A percentile compares a stretch with the other conserved stretches of the same genome.
Evolutionary conservation across 2,888 invertebrate genomes (phyloP).

Genomic region (Elysia crispata): DNA sequence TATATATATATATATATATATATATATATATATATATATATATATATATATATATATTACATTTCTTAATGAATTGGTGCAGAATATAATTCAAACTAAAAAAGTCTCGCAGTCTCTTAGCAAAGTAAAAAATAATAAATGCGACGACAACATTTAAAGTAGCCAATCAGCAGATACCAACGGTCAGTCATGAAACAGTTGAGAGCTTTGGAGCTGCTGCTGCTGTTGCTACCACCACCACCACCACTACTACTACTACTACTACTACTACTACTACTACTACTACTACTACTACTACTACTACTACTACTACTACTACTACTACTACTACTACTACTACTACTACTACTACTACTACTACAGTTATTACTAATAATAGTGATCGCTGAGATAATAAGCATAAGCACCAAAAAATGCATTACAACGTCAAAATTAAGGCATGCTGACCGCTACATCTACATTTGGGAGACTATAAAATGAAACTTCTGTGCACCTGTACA

Average conservation of each 20-base stretch:
- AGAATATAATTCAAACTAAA: neutral
- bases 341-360: slow-evolving; percentile 26
- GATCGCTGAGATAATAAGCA: neutral
- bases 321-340: slow-evolving; percentile 35
- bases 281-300: slow-evolving; percentile 37
- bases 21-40: no score
- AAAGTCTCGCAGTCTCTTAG: no score
- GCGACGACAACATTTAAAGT: neutral
- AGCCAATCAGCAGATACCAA: no score
- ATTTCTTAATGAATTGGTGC: no score
- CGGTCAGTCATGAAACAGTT: neutral
- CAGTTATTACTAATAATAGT: slow-evolving; percentile 40
- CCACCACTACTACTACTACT: neutral
- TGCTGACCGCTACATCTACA: no score
- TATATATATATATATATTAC: no score
- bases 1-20: no score
- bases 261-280: slow-evolving; percentile 34
- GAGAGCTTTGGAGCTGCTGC: slow-evolving; percentile 7
- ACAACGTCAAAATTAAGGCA: neutral
- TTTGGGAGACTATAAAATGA: no score
- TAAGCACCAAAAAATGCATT: neutral
- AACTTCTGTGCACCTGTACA: no score
- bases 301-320: slow-evolving; percentile 30
- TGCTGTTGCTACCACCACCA: slow-evolving; percentile 6
- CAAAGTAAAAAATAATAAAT: neutral